Percentiles rank a stretch among this genome's conserved stretches.
These are phyloP conservation scores for Danio tinwini DNA, from an alignment of 2,797 vertebrate species.

Conservation along the genomic window DNA sequence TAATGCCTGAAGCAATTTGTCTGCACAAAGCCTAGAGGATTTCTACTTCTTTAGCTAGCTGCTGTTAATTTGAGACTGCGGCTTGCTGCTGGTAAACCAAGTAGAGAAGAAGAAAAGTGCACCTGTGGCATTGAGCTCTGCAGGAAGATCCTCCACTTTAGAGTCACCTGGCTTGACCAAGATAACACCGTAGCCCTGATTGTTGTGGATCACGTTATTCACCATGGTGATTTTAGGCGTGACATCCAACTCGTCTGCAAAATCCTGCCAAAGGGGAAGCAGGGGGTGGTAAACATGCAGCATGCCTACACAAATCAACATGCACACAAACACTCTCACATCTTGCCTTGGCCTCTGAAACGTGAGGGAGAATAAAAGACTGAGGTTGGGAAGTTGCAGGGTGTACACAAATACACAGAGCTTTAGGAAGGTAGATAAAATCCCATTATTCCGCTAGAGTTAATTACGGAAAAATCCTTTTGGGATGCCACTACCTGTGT, in stretches of 20 bases:
- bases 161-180: conserved; percentile 83
- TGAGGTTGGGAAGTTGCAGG: neutral
- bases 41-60: neutral
- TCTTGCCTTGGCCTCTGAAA: conserved; percentile 3
- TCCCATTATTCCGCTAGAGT: conserved; percentile 47
- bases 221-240: conserved; percentile 90
- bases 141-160: conserved; percentile 63
- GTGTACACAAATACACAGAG: conserved; percentile 10
- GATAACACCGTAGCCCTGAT: conserved; percentile 92
- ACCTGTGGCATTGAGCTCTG: conserved; percentile 70
- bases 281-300: conserved; percentile 35
- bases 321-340: neutral
- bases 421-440: conserved; percentile 29
- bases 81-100: neutral
- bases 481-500: conserved; percentile 33
- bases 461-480: conserved; percentile 54
- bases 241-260: conserved; percentile 85
- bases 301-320: conserved; percentile 45
- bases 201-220: conserved; percentile 94
- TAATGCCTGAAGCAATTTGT: neutral
- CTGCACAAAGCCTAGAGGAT: neutral
- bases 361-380: conserved; percentile 12
- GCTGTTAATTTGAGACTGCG: conserved; percentile 26
- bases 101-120: conserved; percentile 12
- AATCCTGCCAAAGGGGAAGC: conserved; percentile 80